A percentile compares a stretch with the other conserved stretches of the same genome.
Evolutionary conservation across 23 tunicate species (phyloP).

Genomic region (Aplidium turbinatum): DNA sequence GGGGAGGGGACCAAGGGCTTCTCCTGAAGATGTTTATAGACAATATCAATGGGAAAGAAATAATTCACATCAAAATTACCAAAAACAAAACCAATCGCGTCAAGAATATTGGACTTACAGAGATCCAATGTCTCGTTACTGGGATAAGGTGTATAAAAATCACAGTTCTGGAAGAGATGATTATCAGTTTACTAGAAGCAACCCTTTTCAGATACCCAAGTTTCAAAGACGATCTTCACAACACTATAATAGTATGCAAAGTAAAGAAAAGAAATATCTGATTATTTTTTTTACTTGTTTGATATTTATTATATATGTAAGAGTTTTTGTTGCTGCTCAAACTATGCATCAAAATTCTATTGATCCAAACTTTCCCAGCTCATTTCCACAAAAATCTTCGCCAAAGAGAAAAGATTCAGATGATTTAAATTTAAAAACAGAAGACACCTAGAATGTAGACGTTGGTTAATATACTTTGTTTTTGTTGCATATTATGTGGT

Average conservation of each 20-base stretch:
- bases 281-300: background rate
- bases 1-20: background rate
- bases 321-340: background rate
- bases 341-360: too few relatives aligned
- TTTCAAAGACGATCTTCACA: too few relatives aligned
- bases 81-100: background rate
- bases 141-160: conserved; percentile 40
- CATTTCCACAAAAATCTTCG: too few relatives aligned
- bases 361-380: too few relatives aligned
- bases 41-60: conserved; percentile 4
- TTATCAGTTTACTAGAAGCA: background rate
- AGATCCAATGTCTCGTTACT: conserved; percentile 35
- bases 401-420: too few relatives aligned
- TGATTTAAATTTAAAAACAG: conserved; percentile 22
- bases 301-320: conserved; percentile 5
- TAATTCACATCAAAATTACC: too few relatives aligned
- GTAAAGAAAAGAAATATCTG: background rate
- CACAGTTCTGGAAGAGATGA: background rate
- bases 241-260: background rate
- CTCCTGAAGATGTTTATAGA: conserved; percentile 64
- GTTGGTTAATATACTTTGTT: too few relatives aligned
- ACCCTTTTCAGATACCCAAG: too few relatives aligned
- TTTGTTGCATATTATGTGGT: too few relatives aligned
- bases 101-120: background rate
- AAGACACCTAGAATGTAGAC: conserved; percentile 31